Conservation (phyloP, 2,797 vertebrate genomes). For the Gastrophryne carolinensis region DNA sequence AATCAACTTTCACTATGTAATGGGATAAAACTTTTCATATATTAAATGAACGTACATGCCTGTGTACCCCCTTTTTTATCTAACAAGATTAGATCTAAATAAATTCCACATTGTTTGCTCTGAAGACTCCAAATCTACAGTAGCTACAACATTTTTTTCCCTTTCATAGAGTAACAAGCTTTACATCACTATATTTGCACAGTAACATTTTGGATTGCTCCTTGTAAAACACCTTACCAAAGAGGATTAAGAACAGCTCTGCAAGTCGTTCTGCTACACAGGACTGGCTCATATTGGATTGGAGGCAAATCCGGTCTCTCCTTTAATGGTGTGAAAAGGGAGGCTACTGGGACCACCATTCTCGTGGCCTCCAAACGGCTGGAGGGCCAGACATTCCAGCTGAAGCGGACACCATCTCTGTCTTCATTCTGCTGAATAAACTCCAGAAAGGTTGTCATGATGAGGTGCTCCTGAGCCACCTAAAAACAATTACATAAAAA, state of each 20-base stretch:
- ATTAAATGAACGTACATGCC: no score
- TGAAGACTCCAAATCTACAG: no score
- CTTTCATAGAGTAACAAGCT: no score
- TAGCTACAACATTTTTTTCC: no score
- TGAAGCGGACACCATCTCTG: conserved; percentile 91
- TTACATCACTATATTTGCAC: no score
- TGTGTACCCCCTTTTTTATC: no score
- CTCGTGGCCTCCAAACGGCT: conserved; percentile 93
- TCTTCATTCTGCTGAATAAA: conserved; percentile 97
- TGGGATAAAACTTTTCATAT: no score
- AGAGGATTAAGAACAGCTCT: conserved; percentile 93
- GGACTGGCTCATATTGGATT: conserved; percentile 93
- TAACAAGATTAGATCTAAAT: no score
- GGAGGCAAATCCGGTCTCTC: conserved; percentile 90
- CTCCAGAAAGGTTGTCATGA: conserved; percentile 94
- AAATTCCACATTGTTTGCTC: no score
- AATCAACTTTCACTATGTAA: no score
- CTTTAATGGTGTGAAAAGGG: conserved; percentile 87
- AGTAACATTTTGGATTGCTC: no score
- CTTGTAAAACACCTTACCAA: conserved; percentile 81
- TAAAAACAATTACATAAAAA: conserved; percentile 55
- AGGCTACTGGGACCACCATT: conserved; percentile 91
- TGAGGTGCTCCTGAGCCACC: conserved; percentile 58
- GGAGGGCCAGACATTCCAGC: conserved; percentile 99
- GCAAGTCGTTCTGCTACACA: conserved; percentile 93